Evolutionary conservation across 2,113 vertebrate species (phyloP).

Genomic region (Oostethus manadensis): DNA sequence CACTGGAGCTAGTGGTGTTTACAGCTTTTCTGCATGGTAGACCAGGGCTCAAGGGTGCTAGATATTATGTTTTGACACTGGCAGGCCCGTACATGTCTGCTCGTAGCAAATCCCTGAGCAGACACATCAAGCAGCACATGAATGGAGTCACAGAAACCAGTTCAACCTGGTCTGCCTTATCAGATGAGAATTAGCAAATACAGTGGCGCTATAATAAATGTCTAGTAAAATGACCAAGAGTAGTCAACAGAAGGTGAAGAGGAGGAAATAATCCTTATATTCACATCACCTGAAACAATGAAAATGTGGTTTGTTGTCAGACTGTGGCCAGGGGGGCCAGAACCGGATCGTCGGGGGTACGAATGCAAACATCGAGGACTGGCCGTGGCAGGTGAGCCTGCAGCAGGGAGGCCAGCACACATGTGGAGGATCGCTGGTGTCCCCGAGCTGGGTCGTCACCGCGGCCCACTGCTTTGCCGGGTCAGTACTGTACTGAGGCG

Average conservation of each 20-base stretch:
- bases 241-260: no score
- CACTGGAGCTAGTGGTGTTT: background rate
- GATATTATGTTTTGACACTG: conserved; percentile 12
- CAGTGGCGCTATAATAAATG: no score
- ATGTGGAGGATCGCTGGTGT: conserved; percentile 85
- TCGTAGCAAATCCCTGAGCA: background rate
- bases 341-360: conserved; percentile 79
- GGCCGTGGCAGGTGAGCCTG: conserved; percentile 92
- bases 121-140: background rate
- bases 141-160: background rate
- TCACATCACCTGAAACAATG: background rate
- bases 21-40: background rate
- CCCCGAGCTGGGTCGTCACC: conserved; percentile 72
- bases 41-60: background rate
- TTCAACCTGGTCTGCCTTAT: background rate
- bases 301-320: conserved; percentile 46
- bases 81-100: conserved; percentile 11
- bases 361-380: conserved; percentile 69
- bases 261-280: background rate
- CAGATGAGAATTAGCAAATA: background rate
- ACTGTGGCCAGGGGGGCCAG: conserved; percentile 68
- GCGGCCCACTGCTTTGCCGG: conserved; percentile 81
- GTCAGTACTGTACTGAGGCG: conserved; percentile 24
- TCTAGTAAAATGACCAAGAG: no score
- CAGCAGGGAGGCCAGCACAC: conserved; percentile 75